These are phyloP conservation scores for Xanthostigma xanthostigma DNA, from an alignment of 2,888 invertebrate species.

Conservation along the genomic window DNA sequence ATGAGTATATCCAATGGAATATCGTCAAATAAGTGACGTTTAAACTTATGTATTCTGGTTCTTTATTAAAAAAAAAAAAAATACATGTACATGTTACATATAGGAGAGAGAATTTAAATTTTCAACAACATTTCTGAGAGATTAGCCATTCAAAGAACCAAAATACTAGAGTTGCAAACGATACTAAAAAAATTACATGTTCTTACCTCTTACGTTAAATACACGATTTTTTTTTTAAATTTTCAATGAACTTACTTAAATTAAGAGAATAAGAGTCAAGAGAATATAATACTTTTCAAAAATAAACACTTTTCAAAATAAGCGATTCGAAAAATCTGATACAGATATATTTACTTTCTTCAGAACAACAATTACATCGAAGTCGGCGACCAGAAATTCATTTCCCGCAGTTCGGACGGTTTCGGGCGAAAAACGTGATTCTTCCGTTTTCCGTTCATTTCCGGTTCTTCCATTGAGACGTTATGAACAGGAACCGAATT, in stretches of 20 bases:
- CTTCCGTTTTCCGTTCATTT: slow-evolving; percentile 22
- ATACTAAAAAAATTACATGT: too few relatives aligned
- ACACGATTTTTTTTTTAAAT: neutral
- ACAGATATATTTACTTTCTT: neutral
- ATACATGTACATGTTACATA: too few relatives aligned
- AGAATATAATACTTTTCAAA: too few relatives aligned
- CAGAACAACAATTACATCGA: slow-evolving; percentile 46
- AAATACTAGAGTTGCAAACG: too few relatives aligned
- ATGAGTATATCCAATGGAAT: too few relatives aligned
- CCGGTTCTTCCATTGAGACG: slow-evolving; percentile 7
- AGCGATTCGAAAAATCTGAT: neutral
- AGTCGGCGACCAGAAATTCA: slow-evolving; percentile 78
- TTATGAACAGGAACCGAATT: slow-evolving; percentile 10
- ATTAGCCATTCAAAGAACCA: too few relatives aligned
- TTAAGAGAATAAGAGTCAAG: neutral
- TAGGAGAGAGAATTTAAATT: too few relatives aligned
- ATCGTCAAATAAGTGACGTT: too few relatives aligned
- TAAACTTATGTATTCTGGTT: too few relatives aligned
- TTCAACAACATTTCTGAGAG: too few relatives aligned
- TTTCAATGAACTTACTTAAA: neutral
- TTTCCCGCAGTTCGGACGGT: slow-evolving; percentile 60
- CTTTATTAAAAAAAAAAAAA: too few relatives aligned
- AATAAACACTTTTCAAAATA: neutral
- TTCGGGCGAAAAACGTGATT: slow-evolving; percentile 33
- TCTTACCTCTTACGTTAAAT: too few relatives aligned